A percentile compares a stretch with the other conserved stretches of the same genome.
Evolutionary conservation across 2,113 vertebrate species (phyloP).

Genomic region (Plecotus auritus): DNA sequence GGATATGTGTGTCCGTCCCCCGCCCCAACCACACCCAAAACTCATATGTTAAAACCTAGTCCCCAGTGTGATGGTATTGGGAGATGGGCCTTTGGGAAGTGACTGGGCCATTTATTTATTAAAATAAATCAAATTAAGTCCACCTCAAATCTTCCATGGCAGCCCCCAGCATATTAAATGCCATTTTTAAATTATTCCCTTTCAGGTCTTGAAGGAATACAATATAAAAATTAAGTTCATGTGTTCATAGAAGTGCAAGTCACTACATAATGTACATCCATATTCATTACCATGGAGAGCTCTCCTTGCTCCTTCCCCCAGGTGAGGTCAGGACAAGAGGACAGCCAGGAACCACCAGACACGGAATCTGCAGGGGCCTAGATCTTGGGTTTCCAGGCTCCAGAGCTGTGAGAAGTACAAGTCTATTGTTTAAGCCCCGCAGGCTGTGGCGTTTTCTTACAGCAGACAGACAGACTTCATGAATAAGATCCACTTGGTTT

Average conservation of each 20-base stretch:
- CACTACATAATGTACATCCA: background rate
- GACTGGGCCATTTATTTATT: background rate
- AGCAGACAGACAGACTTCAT: background rate
- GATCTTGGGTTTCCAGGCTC: accelerated
- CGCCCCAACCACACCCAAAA: background rate
- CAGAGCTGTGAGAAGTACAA: no score
- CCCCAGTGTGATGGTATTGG: background rate
- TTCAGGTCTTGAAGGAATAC: background rate
- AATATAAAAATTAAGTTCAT: background rate
- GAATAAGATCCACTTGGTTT: background rate
- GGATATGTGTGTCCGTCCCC: background rate
- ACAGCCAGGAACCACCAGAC: background rate
- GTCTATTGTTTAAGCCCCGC: no score
- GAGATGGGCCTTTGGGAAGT: background rate
- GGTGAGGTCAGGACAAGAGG: background rate
- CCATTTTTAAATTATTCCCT: background rate
- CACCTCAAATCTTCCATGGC: background rate
- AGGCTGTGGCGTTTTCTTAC: accelerated
- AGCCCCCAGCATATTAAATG: background rate
- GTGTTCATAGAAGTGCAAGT: background rate
- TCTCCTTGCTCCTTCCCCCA: background rate
- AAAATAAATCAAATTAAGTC: background rate
- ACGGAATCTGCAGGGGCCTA: background rate
- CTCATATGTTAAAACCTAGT: background rate
- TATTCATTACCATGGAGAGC: background rate